These are phyloP conservation scores for Pseudomyrmex pallidus DNA, from an alignment of 1,140 invertebrate species.

Conservation along the genomic window DNA sequence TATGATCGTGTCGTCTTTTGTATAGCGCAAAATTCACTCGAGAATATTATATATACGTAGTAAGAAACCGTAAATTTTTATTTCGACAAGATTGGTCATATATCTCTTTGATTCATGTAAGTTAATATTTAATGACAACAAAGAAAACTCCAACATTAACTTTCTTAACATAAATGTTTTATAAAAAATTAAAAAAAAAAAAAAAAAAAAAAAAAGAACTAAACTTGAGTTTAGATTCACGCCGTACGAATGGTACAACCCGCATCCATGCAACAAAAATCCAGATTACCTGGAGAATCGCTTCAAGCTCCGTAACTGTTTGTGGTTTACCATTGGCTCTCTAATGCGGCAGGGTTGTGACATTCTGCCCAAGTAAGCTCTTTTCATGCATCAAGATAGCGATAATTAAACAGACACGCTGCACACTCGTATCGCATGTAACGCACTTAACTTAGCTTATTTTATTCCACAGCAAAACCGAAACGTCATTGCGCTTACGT, in stretches of 20 bases:
- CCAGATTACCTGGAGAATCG: constrained; percentile 94
- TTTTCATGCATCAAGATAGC: constrained; percentile 46
- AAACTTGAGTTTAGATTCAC: constrained; percentile 89
- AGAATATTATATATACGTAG: background rate
- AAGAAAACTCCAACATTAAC: too few species aligned
- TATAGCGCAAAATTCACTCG: constrained; percentile 6
- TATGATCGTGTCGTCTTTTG: constrained; percentile 1
- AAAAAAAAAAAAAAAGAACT: background rate
- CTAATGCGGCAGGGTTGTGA: constrained; percentile 97
- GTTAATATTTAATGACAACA: background rate
- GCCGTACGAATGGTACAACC: constrained; percentile 97
- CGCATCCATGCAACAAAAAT: constrained; percentile 92
- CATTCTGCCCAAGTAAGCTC: constrained; percentile 94
- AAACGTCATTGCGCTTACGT: background rate
- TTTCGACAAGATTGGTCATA: background rate
- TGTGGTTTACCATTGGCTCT: constrained; percentile 98
- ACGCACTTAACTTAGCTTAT: background rate
- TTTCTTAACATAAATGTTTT: background rate
- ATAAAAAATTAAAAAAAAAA: background rate
- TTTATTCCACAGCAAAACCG: background rate
- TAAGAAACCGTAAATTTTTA: background rate
- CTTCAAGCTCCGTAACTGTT: constrained; percentile 96
- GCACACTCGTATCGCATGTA: constrained; percentile 28
- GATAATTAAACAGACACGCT: background rate
- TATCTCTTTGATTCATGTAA: too few species aligned